Evolutionary conservation across 1,140 invertebrate genomes (phyloP).

Genomic region (Ceratoteleas bidentatus): DNA sequence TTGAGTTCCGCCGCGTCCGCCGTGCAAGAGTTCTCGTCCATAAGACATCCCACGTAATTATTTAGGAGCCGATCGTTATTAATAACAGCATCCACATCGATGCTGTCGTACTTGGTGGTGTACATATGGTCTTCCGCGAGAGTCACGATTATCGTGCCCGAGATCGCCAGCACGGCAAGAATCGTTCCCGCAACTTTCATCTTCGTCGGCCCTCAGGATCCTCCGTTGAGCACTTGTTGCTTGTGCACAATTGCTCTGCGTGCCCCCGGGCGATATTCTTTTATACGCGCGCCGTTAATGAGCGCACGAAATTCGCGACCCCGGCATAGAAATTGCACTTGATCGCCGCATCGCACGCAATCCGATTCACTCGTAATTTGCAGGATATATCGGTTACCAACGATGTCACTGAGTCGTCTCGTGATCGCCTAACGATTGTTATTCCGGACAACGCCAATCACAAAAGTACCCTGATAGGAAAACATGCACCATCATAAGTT

Average conservation of each 20-base stretch:
- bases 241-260: slow-evolving; percentile 22
- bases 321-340: slow-evolving; percentile 40
- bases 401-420: slow-evolving; percentile 24
- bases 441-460: too few relatives aligned
- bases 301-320: slow-evolving; percentile 17
- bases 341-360: slow-evolving; percentile 50
- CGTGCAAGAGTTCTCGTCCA: slow-evolving; percentile 82
- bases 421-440: slow-evolving; percentile 29
- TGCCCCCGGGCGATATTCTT: slow-evolving; percentile 23
- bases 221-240: slow-evolving; percentile 33
- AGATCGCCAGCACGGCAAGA: slow-evolving; percentile 43
- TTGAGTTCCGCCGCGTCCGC: slow-evolving; percentile 81
- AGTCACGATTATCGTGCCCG: slow-evolving; percentile 47
- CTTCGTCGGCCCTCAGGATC: slow-evolving; percentile 34
- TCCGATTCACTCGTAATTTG: slow-evolving; percentile 21
- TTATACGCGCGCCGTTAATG: slow-evolving; percentile 44
- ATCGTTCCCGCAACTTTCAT: slow-evolving; percentile 53
- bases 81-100: slow-evolving; percentile 82
- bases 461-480: too few relatives aligned
- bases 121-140: slow-evolving; percentile 75
- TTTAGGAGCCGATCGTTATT: slow-evolving; percentile 80
- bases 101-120: slow-evolving; percentile 82
- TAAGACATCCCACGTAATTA: slow-evolving; percentile 82
- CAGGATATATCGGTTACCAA: slow-evolving; percentile 4
- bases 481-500: too few relatives aligned